A percentile compares a stretch with the other conserved stretches of the same genome.
Conservation (phyloP, 2,113 vertebrate species). For the Ginglymostoma cirratum region DNA sequence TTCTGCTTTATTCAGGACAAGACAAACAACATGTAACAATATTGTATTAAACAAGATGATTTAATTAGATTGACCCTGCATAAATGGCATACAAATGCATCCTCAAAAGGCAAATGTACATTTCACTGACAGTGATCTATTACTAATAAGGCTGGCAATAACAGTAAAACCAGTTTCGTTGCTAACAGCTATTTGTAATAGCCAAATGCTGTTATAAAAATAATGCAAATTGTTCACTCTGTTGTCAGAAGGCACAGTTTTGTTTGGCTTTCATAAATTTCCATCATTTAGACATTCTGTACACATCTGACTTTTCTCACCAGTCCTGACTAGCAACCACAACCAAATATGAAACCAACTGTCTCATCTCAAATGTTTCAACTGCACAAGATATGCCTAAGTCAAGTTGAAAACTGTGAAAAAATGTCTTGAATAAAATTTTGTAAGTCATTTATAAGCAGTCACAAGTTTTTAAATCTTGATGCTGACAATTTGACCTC, state of each 20-base stretch:
- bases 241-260: neutral
- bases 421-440: neutral
- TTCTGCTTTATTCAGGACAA: neutral
- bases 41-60: neutral
- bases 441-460: neutral
- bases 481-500: neutral
- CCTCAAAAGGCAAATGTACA: conserved; percentile 14
- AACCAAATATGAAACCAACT: neutral
- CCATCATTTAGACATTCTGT: neutral
- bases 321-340: neutral
- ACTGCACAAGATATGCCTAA: neutral
- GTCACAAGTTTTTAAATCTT: neutral
- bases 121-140: neutral
- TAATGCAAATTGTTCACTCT: neutral
- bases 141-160: neutral
- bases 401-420: neutral
- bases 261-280: neutral
- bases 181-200: neutral
- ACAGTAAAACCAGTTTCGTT: neutral
- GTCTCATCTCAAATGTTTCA: neutral
- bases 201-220: neutral
- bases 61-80: neutral
- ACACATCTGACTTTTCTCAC: neutral
- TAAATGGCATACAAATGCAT: neutral
- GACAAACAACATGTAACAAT: neutral